These are phyloP conservation scores for Drosophila cracens DNA, from an alignment of 2,888 invertebrate genomes.

Conservation along the genomic window DNA sequence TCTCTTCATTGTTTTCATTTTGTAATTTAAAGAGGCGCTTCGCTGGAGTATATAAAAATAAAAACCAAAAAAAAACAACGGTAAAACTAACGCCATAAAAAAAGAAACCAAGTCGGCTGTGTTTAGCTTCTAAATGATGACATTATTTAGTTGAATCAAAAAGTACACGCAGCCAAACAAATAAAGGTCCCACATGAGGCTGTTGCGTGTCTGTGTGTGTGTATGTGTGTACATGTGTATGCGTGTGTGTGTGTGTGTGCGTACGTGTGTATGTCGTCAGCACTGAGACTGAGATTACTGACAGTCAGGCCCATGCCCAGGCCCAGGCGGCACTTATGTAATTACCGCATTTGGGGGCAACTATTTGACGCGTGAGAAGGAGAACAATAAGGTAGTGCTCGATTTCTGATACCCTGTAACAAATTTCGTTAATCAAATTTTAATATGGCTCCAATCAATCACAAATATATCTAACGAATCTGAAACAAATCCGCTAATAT, in stretches of 20 bases:
- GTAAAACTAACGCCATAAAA: not conserved
- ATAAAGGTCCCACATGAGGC: slow-evolving; percentile 15
- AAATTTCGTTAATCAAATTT: not conserved
- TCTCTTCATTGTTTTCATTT: not conserved
- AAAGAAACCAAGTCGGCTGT: slow-evolving; percentile 13
- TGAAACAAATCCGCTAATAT: not conserved
- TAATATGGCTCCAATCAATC: not conserved
- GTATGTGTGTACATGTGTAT: not conserved
- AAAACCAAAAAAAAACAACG: not conserved
- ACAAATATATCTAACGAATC: not conserved
- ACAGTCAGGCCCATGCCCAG: slow-evolving; percentile 39
- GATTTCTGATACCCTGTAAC: not conserved
- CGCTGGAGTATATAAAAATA: not conserved
- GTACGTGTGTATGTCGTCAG: slow-evolving; percentile 12
- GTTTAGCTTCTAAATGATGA: slow-evolving; percentile 46
- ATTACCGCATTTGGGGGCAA: slow-evolving; percentile 49
- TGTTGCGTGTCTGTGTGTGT: not conserved
- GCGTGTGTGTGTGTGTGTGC: slow-evolving; percentile 7
- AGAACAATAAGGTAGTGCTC: not conserved
- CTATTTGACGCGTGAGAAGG: slow-evolving; percentile 21
- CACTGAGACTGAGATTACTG: slow-evolving; percentile 41
- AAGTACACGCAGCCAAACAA: slow-evolving; percentile 16
- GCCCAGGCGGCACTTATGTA: slow-evolving; percentile 51
- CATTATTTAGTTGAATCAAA: slow-evolving; percentile 39
- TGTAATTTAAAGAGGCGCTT: not conserved